A percentile compares a stretch with the other conserved stretches of the same genome.
phyloP scores from a whole-genome alignment of 1,140 invertebrate species.

The Andricus grossulariae region DNA sequence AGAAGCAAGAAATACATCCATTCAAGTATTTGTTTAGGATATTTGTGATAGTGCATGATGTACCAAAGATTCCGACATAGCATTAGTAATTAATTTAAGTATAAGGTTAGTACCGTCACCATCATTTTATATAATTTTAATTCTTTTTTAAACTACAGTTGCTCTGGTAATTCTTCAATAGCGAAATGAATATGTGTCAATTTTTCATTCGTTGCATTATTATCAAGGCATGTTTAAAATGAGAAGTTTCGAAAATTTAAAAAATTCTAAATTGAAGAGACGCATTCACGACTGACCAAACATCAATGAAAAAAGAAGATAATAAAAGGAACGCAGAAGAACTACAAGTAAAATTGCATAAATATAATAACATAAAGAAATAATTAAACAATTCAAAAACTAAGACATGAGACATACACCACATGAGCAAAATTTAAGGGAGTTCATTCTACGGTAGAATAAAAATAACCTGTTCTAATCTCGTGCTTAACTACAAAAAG shows the following conservation, averaged over 20 bases:
- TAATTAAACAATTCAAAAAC: constrained; percentile 66
- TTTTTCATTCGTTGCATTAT: background rate
- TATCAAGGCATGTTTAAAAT: background rate
- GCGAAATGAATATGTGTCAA: background rate
- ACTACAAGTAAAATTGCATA: constrained; percentile 51
- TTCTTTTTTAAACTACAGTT: background rate
- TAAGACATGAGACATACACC: constrained; percentile 75
- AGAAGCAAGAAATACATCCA: constrained; percentile 20
- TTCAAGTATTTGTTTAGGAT: constrained; percentile 11
- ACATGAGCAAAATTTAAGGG: constrained; percentile 73
- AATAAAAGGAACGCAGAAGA: constrained; percentile 33
- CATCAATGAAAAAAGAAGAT: constrained; percentile 51
- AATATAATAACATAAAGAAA: constrained; percentile 60
- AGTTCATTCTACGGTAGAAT: constrained; percentile 69
- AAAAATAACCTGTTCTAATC: constrained; percentile 69
- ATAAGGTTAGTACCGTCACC: constrained; percentile 74
- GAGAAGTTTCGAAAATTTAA: constrained; percentile 6
- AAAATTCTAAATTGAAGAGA: background rate
- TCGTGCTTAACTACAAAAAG: constrained; percentile 75
- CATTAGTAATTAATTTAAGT: constrained; percentile 69
- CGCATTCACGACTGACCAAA: constrained; percentile 52
- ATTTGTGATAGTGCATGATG: constrained; percentile 56
- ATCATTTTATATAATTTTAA: constrained; percentile 38
- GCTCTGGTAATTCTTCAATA: background rate
- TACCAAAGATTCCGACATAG: constrained; percentile 71